A percentile compares a stretch with the other conserved stretches of the same genome.
Conservation (phyloP, 2,888 invertebrate genomes). For the Apoda limacodes region DNA sequence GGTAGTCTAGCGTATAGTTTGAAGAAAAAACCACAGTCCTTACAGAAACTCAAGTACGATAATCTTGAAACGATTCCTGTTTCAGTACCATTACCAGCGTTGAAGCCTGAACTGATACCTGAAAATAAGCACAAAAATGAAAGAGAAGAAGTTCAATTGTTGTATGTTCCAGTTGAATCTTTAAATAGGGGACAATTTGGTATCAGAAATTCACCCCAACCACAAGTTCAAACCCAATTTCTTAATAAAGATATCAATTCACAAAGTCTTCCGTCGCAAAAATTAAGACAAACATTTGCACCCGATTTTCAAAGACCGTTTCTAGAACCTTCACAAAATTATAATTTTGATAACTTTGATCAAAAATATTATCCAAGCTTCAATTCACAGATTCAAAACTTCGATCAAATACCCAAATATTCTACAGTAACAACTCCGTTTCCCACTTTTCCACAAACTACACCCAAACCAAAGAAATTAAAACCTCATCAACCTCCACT, state of each 20-base stretch:
- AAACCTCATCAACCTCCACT: slow-evolving; percentile 88
- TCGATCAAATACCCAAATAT: slow-evolving; percentile 47
- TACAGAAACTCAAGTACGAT: slow-evolving; percentile 54
- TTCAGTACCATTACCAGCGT: neutral
- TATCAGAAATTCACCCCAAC: slow-evolving; percentile 40
- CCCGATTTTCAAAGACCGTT: slow-evolving; percentile 36
- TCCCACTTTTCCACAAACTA: slow-evolving; percentile 51
- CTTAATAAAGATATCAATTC: slow-evolving; percentile 42
- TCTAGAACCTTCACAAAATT: slow-evolving; percentile 32
- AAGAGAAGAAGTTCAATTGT: slow-evolving; percentile 78
- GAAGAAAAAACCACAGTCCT: slow-evolving; percentile 43
- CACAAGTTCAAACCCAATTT: slow-evolving; percentile 28
- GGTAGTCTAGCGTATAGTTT: slow-evolving; percentile 26
- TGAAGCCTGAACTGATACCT: slow-evolving; percentile 28
- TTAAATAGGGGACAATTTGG: slow-evolving; percentile 66
- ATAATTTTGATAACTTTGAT: slow-evolving; percentile 28
- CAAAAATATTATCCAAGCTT: slow-evolving; percentile 46
- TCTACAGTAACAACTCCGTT: slow-evolving; percentile 47
- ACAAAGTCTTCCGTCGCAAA: slow-evolving; percentile 30
- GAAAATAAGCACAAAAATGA: slow-evolving; percentile 41
- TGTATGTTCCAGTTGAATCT: slow-evolving; percentile 86
- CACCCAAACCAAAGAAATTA: slow-evolving; percentile 65
- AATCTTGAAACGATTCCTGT: slow-evolving; percentile 32
- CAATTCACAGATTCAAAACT: slow-evolving; percentile 31
- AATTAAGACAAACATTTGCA: slow-evolving; percentile 28